These are phyloP conservation scores for Cynodonichthys magdalenae DNA, from an alignment of 2,797 vertebrate species.

Conservation along the genomic window DNA sequence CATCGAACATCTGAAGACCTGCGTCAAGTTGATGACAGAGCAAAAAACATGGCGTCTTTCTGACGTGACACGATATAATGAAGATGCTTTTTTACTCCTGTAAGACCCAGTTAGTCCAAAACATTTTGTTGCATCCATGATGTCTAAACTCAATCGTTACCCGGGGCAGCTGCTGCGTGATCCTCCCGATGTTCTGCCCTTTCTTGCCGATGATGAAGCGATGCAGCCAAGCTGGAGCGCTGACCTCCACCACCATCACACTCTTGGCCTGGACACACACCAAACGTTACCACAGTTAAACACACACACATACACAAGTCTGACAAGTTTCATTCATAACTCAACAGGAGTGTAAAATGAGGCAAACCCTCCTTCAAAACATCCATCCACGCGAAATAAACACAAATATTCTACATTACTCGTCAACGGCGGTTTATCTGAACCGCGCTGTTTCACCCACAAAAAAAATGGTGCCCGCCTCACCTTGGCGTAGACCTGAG, in stretches of 20 bases:
- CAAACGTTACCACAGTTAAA: background rate
- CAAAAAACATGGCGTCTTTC: too few relatives aligned
- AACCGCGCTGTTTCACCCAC: too few relatives aligned
- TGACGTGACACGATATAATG: too few relatives aligned
- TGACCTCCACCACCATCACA: conserved; percentile 83
- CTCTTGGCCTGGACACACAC: conserved; percentile 77
- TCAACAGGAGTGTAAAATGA: background rate
- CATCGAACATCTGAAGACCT: too few relatives aligned
- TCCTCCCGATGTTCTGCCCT: conserved; percentile 85
- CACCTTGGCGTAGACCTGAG: conserved; percentile 84
- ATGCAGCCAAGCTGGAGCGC: conserved; percentile 85
- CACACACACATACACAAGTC: background rate
- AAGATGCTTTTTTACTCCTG: background rate
- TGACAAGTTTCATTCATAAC: too few relatives aligned
- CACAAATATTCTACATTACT: too few relatives aligned
- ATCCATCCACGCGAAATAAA: too few relatives aligned
- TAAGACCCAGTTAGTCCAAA: background rate
- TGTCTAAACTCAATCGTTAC: conserved; percentile 49
- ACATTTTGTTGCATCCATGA: background rate
- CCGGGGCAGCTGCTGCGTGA: conserved; percentile 84
- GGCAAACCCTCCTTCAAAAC: too few relatives aligned
- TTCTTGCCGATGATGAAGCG: conserved; percentile 88
- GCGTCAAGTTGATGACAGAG: too few relatives aligned
- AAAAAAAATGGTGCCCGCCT: conserved; percentile 9
- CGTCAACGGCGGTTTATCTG: too few relatives aligned